phyloP scores from a whole-genome alignment of 2,888 invertebrate genomes.

The Eupelmus urozonus region DNA sequence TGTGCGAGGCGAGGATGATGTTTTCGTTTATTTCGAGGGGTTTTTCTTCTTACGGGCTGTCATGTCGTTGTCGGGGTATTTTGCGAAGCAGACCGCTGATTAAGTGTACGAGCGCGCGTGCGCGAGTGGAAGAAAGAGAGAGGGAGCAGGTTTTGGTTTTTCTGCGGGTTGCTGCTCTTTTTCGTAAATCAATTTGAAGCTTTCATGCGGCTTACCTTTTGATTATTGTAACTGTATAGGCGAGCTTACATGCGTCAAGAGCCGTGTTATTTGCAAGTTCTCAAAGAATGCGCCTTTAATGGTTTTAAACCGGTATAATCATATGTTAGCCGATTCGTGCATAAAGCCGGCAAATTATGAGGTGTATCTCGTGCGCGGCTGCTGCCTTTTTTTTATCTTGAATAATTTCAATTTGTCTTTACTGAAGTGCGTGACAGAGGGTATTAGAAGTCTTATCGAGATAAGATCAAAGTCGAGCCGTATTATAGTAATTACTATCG shows the following conservation, averaged over 20 bases:
- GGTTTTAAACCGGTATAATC: constrained; percentile 23
- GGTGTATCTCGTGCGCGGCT: background rate
- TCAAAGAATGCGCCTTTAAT: constrained; percentile 16
- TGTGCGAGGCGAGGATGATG: background rate
- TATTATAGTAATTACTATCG: too few species aligned
- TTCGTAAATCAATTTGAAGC: constrained; percentile 13
- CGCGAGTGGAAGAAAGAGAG: background rate
- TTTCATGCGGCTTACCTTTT: constrained; percentile 6
- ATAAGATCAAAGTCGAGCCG: too few species aligned
- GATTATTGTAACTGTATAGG: constrained; percentile 4
- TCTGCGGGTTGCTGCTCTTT: background rate
- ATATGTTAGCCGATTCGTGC: constrained; percentile 19
- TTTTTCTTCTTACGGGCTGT: background rate
- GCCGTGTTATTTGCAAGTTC: constrained; percentile 22
- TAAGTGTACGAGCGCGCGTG: background rate
- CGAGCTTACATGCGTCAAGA: background rate
- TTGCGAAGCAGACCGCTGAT: background rate
- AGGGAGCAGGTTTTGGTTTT: background rate
- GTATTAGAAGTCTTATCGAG: too few species aligned
- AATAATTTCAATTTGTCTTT: constrained; percentile 33
- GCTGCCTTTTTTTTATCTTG: background rate
- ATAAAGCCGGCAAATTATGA: constrained; percentile 20
- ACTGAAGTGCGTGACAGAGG: background rate
- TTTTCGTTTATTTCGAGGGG: constrained; percentile 5
- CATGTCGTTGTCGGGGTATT: background rate